Evolutionary conservation across 2,888 invertebrate species (phyloP).

Genomic region (Mythimna vitellina): DNA sequence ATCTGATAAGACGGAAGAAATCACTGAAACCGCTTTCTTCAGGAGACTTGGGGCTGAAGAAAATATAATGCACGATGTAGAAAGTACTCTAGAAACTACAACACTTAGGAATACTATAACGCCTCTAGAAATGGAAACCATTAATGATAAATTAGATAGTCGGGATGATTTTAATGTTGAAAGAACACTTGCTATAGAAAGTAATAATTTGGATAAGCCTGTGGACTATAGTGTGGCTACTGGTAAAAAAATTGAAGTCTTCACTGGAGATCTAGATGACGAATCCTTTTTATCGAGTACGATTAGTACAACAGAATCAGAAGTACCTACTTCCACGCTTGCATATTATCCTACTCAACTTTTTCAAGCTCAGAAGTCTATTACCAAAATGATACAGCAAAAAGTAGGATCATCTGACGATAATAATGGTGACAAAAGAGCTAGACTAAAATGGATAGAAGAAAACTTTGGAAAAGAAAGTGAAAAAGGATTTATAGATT

Average conservation of each 20-base stretch:
- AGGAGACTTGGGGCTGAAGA: constrained; percentile 12
- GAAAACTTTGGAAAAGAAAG: constrained; percentile 70
- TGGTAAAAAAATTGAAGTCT: constrained; percentile 62
- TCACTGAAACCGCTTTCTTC: constrained; percentile 30
- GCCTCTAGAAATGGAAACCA: constrained; percentile 23
- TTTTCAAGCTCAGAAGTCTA: constrained; percentile 3
- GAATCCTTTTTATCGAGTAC: constrained; percentile 40
- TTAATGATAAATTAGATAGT: constrained; percentile 20
- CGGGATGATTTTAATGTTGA: constrained; percentile 1
- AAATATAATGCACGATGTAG: constrained; percentile 22
- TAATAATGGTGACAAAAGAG: constrained; percentile 42
- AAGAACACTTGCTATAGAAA: constrained; percentile 11
- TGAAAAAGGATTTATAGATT: constrained; percentile 41
- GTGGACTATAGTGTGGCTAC: constrained; percentile 1
- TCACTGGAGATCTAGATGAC: constrained; percentile 64
- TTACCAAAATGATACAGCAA: constrained; percentile 26
- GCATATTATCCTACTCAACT: constrained; percentile 8
- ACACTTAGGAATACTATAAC: constrained; percentile 13
- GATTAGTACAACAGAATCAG: constrained; percentile 12
- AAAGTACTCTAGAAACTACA: constrained; percentile 20
- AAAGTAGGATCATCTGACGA: constrained; percentile 27
- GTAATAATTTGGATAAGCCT: constrained; percentile 18
- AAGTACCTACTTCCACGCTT: constrained; percentile 3
- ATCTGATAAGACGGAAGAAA: constrained; percentile 27
- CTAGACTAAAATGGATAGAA: constrained; percentile 71